A percentile compares a stretch with the other conserved stretches of the same genome.
These are phyloP conservation scores for Lampris megalopsis DNA, from an alignment of 2,113 vertebrate genomes.

Conservation along the genomic window DNA sequence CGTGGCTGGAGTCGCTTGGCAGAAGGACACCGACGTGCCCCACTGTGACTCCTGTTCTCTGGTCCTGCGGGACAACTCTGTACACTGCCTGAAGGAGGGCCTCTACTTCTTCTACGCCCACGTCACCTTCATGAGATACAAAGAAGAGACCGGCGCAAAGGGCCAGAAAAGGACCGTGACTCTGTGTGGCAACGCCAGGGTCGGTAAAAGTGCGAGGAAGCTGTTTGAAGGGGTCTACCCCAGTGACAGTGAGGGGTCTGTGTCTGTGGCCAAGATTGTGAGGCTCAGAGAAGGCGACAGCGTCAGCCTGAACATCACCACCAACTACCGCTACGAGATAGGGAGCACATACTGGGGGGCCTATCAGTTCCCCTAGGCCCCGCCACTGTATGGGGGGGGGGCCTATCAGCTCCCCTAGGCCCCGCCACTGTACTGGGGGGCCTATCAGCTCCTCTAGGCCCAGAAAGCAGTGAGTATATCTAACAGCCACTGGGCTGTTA, in stretches of 20 bases:
- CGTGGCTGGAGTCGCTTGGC: fast-evolving
- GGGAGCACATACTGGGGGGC: slow-evolving; percentile 72
- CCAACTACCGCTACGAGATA: fast-evolving
- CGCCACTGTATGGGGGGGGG: no score
- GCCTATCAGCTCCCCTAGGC: slow-evolving; percentile 44
- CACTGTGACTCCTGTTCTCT: not conserved
- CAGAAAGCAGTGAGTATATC: no score
- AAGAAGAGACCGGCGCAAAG: fast-evolving
- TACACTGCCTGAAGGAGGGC: slow-evolving; percentile 26
- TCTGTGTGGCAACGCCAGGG: not conserved
- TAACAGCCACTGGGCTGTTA: no score
- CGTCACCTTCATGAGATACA: slow-evolving; percentile 40
- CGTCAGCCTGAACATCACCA: slow-evolving; percentile 48
- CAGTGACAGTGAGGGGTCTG: not conserved
- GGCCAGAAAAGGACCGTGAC: not conserved
- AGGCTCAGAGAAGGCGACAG: slow-evolving; percentile 26
- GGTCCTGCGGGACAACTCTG: not conserved
- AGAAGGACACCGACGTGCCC: fast-evolving
- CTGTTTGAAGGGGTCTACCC: slow-evolving; percentile 42
- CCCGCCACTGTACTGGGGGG: not conserved
- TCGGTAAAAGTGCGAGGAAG: fast-evolving
- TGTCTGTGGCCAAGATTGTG: slow-evolving; percentile 64
- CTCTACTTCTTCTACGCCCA: slow-evolving; percentile 71
- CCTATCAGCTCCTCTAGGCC: slow-evolving; percentile 48
- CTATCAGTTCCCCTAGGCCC: slow-evolving; percentile 43